Conservation (phyloP, 2,888 invertebrate genomes). For the Chrysodeixis includens region DNA sequence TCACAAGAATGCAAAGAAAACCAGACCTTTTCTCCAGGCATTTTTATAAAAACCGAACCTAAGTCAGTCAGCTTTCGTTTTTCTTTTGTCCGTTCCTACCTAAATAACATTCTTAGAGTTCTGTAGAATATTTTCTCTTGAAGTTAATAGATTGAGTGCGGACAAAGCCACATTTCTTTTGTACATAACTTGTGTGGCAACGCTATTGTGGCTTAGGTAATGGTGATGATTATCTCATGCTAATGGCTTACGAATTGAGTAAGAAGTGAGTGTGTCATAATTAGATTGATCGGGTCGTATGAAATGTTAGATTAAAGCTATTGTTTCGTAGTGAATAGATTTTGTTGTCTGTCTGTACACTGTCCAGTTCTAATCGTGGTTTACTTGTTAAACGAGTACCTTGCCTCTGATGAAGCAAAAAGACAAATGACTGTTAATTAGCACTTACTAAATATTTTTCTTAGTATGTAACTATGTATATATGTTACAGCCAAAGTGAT, state of each 20-base stretch:
- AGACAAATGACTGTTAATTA: no score
- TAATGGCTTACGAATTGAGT: conserved; percentile 49
- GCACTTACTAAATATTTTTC: no score
- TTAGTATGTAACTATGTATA: no score
- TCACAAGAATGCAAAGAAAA: conserved; percentile 3
- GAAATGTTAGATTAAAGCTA: not conserved
- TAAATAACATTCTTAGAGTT: not conserved
- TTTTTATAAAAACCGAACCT: not conserved
- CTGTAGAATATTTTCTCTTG: not conserved
- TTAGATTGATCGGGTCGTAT: conserved; percentile 24
- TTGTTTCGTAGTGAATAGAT: not conserved
- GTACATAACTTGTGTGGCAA: conserved; percentile 26
- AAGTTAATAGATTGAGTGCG: not conserved
- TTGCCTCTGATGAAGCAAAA: no score
- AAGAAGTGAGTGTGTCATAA: conserved; percentile 41
- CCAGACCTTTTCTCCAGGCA: not conserved
- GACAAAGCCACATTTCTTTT: not conserved
- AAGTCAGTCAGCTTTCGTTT: not conserved
- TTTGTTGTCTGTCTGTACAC: not conserved
- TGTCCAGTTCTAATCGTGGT: not conserved
- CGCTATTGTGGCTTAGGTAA: conserved; percentile 30
- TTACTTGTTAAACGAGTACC: no score
- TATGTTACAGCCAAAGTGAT: no score
- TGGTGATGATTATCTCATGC: conserved; percentile 41
- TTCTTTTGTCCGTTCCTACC: not conserved